Percentiles rank a stretch among this genome's conserved stretches.
Conservation (phyloP, 2,113 vertebrate genomes). For the Pseudorectes ferrugineus region DNA sequence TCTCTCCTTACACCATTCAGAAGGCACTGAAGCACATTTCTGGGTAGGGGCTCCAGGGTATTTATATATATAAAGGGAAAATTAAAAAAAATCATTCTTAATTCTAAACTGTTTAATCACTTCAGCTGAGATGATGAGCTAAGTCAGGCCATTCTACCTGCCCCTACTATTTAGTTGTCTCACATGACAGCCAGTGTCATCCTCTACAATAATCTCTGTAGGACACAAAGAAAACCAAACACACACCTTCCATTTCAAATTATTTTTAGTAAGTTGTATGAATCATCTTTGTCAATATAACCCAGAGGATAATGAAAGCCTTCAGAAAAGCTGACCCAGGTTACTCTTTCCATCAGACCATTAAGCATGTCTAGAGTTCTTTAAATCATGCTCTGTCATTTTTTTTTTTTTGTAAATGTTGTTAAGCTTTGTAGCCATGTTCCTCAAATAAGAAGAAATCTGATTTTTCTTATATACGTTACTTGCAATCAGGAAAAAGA, state of each 20-base stretch:
- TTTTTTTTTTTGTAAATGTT: neutral
- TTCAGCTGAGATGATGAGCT: neutral
- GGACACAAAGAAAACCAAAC: slow-evolving; percentile 8
- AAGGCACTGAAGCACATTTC: neutral
- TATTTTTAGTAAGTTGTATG: slow-evolving; percentile 1
- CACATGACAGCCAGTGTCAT: neutral
- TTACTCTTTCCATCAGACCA: neutral
- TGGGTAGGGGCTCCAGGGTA: neutral
- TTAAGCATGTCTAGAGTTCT: neutral
- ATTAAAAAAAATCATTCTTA: neutral
- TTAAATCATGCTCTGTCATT: neutral
- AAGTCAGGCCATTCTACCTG: neutral
- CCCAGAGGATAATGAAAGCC: neutral
- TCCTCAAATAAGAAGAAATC: neutral
- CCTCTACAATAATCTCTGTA: neutral
- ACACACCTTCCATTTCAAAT: neutral
- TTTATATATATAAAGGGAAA: neutral
- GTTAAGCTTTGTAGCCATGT: neutral
- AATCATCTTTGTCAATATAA: slow-evolving; percentile 26
- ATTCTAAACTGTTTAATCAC: neutral
- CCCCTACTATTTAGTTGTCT: neutral
- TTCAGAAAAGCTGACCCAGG: neutral
- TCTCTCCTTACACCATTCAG: neutral
- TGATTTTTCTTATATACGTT: neutral
- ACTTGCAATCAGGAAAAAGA: neutral